These are phyloP conservation scores for Drosophila meridionalis DNA, from an alignment of 2,888 invertebrate species.

Conservation along the genomic window DNA sequence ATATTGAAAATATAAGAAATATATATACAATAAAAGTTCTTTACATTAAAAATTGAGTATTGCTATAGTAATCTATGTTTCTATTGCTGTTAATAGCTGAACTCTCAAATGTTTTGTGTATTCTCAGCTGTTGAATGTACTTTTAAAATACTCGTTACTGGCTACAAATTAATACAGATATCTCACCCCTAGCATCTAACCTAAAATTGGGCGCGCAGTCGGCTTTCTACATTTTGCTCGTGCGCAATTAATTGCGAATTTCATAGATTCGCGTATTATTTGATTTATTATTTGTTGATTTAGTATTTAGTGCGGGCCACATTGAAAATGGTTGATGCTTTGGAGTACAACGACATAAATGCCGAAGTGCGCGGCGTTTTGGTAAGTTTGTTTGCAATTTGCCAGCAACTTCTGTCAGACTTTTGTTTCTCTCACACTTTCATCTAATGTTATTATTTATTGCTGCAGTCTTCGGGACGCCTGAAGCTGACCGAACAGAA, in stretches of 20 bases:
- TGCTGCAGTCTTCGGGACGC: slow-evolving; percentile 92
- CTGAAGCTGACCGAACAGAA: slow-evolving; percentile 96
- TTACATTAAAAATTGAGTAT: background rate
- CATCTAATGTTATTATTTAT: background rate
- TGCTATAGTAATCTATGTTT: background rate
- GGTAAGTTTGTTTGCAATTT: slow-evolving; percentile 87
- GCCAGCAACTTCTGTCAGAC: slow-evolving; percentile 37
- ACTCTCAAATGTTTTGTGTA: background rate
- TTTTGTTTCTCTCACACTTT: background rate
- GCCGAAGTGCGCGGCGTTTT: slow-evolving; percentile 94
- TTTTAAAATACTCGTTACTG: slow-evolving; percentile 22
- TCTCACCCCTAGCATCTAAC: slow-evolving; percentile 61
- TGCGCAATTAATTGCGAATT: slow-evolving; percentile 30
- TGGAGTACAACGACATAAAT: slow-evolving; percentile 94
- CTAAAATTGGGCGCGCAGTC: slow-evolving; percentile 73
- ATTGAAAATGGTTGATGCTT: slow-evolving; percentile 88
- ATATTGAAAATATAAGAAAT: background rate
- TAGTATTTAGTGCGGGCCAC: slow-evolving; percentile 27
- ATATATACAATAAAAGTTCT: background rate
- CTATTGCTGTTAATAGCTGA: background rate
- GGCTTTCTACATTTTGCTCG: slow-evolving; percentile 47
- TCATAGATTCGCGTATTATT: slow-evolving; percentile 25
- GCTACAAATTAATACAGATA: background rate
- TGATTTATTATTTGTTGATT: slow-evolving; percentile 33
- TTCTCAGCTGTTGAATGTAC: slow-evolving; percentile 8